A percentile compares a stretch with the other conserved stretches of the same genome.
phyloP scores from a whole-genome alignment of 2,888 invertebrate genomes.

The Gortyna flavago region DNA sequence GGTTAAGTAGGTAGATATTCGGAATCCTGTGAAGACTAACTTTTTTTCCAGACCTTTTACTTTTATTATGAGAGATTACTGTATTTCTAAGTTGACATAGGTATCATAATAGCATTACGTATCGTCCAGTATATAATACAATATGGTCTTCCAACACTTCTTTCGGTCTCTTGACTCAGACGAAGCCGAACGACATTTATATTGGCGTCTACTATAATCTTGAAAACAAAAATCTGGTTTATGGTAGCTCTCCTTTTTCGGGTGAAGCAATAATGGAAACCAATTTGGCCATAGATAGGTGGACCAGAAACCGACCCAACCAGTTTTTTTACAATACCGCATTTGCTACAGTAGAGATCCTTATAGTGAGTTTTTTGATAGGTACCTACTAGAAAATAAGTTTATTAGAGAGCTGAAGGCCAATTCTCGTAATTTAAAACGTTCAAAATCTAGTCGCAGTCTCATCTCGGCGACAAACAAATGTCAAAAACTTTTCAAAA shows the following conservation, averaged over 20 bases:
- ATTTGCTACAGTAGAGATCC: slow-evolving; percentile 6
- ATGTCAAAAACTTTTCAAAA: too few relatives aligned
- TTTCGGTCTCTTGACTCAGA: not conserved
- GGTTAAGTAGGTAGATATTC: not conserved
- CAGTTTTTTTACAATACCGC: slow-evolving; percentile 1
- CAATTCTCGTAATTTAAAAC: too few relatives aligned
- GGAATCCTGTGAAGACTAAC: not conserved
- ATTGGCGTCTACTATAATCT: not conserved
- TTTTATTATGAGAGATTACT: not conserved
- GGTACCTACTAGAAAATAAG: slow-evolving; percentile 15
- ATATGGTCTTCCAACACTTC: not conserved
- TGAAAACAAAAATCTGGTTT: slow-evolving; percentile 32
- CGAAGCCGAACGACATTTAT: slow-evolving; percentile 4
- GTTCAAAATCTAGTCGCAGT: too few relatives aligned
- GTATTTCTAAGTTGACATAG: not conserved
- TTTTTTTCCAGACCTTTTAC: not conserved
- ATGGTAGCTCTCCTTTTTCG: slow-evolving; percentile 19
- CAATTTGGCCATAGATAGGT: not conserved
- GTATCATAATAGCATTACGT: not conserved
- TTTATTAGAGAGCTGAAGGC: slow-evolving; percentile 23
- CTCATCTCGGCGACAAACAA: too few relatives aligned
- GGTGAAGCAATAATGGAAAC: slow-evolving; percentile 16
- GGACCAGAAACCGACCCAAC: slow-evolving; percentile 6
- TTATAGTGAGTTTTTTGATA: not conserved
- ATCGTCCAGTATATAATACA: not conserved